Evolutionary conservation across 2,888 invertebrate genomes (phyloP).

Genomic region (Trisateles emortualis): DNA sequence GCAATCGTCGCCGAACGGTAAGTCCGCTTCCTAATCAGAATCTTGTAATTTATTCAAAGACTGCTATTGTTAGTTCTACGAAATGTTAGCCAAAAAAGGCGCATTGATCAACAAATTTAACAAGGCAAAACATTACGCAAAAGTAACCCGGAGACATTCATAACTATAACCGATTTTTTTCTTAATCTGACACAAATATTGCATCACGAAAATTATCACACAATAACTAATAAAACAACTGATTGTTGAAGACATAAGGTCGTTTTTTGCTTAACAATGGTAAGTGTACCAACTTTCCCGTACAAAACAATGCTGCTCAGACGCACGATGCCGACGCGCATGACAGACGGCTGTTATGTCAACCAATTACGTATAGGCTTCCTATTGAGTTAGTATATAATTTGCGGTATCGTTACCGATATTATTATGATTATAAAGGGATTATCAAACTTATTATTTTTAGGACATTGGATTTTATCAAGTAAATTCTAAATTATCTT

Average conservation of each 20-base stretch:
- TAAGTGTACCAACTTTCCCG: slow-evolving; percentile 9
- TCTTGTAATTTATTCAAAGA: not conserved
- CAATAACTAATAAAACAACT: slow-evolving; percentile 22
- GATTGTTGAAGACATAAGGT: slow-evolving; percentile 4
- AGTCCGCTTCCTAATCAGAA: no score
- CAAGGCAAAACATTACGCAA: not conserved
- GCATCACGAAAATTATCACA: slow-evolving; percentile 43
- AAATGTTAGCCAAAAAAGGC: not conserved
- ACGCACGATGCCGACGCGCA: slow-evolving; percentile 46
- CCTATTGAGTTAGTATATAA: slow-evolving; percentile 23
- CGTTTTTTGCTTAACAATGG: not conserved
- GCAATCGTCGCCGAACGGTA: no score
- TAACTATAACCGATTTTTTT: slow-evolving; percentile 24
- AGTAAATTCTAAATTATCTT: no score
- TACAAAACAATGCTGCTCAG: slow-evolving; percentile 7
- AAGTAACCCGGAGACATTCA: not conserved
- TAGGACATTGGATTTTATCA: not conserved
- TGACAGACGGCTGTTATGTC: slow-evolving; percentile 51
- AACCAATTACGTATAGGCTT: slow-evolving; percentile 46
- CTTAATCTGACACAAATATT: slow-evolving; percentile 43
- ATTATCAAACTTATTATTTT: not conserved
- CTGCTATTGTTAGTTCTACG: not conserved
- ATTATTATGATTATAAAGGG: not conserved
- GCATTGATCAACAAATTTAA: not conserved
- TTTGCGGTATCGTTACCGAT: slow-evolving; percentile 4